phyloP scores from a whole-genome alignment of 1,140 invertebrate genomes.

The Pseudomyrmex dendroicus region DNA sequence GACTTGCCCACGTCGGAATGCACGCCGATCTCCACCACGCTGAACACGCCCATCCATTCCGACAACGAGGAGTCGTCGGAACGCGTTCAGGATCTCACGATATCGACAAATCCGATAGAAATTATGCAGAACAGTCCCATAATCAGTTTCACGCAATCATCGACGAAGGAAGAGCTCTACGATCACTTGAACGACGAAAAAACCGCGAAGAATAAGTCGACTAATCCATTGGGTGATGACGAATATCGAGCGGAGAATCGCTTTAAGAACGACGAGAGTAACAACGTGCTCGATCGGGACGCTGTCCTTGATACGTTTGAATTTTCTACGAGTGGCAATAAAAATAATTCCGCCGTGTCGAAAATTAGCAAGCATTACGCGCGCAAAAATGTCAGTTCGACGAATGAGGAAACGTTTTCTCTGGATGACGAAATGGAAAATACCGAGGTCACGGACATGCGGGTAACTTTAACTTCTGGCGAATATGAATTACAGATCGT shows the following conservation, averaged over 20 bases:
- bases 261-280: conserved; percentile 19
- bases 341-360: background rate
- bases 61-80: conserved; percentile 82
- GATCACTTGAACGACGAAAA: conserved; percentile 63
- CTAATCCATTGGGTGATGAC: conserved; percentile 72
- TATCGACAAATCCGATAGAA: conserved; percentile 82
- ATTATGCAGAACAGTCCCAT: conserved; percentile 82
- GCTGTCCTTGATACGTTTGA: conserved; percentile 43
- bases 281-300: conserved; percentile 13
- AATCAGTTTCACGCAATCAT: conserved; percentile 82
- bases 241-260: conserved; percentile 73
- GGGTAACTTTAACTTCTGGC: conserved; percentile 37
- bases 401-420: conserved; percentile 17
- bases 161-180: conserved; percentile 74
- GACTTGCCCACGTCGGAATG: conserved; percentile 82
- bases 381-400: background rate
- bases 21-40: conserved; percentile 81
- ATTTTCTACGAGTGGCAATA: conserved; percentile 20
- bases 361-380: conserved; percentile 18
- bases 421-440: conserved; percentile 14
- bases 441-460: background rate
- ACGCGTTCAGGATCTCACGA: conserved; percentile 75
- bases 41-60: conserved; percentile 83
- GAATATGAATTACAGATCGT: conserved; percentile 56
- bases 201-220: conserved; percentile 50